Base-by-base conservation (phyloP, 2,113 vertebrate species). In the Cepphus grylle region DNA sequence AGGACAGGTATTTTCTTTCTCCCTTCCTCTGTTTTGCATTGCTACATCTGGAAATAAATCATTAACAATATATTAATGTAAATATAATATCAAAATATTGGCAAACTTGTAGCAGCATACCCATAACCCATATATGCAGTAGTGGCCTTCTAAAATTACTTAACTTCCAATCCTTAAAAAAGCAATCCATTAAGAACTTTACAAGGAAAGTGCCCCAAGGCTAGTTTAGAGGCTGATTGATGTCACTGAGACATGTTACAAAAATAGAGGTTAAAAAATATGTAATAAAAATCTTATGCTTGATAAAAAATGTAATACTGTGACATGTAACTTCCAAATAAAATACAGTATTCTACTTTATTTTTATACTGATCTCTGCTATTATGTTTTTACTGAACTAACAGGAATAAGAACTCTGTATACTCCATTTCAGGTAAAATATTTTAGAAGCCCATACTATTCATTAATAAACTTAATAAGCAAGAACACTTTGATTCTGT, bases 111-210 rank as follows among this genome's bases (percentile, higher is more conserved):
- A 91, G 56, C 30, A 85, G 78, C 43, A 74, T 69, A 88, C 34
- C 38, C 66, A 73, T 69, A 82, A 91, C 49, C n/a, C 70, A 59
- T 85, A 95, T 43, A 92, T 32, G 52, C 74, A 92, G 63, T 52
- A 96, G 79, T 32, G n/a, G 76, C 53, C 80, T 94, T 94, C 86
- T 88, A 95, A 97, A 96, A 95, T 88, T 62, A 89, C 85, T 92
- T 86, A 82, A 96, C 56, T 94, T 92, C 50, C 86, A 92, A 93
- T 88, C 86, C 85, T 96, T 95, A 92, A 96, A 94, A 96, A 97
- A 94, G 38, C 80, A 97, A 96, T 94, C 96, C 79, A 97, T 98
- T 98, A 98, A 97, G 96, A 95, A 97, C 72, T 94, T 96, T 94
- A 96, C 71, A 90, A 73, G 91, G 53, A 96, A 97, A 98, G 76